phyloP scores from a whole-genome alignment of 2,888 invertebrate genomes.

The Metallyticus violacea region DNA sequence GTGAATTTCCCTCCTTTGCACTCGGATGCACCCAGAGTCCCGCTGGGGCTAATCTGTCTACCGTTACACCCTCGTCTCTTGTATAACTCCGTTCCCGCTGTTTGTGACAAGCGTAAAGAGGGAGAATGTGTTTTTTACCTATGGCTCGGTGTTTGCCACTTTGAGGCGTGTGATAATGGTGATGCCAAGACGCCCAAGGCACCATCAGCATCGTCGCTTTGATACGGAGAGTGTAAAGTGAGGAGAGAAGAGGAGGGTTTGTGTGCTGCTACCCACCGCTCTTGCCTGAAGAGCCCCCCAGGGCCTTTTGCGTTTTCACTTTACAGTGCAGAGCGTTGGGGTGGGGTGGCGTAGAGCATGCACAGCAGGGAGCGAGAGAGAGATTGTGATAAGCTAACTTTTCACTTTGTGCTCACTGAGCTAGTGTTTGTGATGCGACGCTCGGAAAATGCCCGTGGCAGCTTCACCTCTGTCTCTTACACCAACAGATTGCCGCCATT shows the following conservation, averaged over 20 bases:
- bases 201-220: slow-evolving; percentile 29
- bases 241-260: background rate
- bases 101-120: slow-evolving; percentile 11
- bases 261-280: background rate
- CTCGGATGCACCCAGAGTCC: background rate
- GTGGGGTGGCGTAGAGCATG: too few relatives aligned
- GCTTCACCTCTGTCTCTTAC: background rate
- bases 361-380: slow-evolving; percentile 16
- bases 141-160: slow-evolving; percentile 27
- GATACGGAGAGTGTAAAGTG: slow-evolving; percentile 14
- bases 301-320: slow-evolving; percentile 16
- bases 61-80: background rate
- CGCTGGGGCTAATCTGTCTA: background rate
- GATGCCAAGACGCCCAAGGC: slow-evolving; percentile 26
- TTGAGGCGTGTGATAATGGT: too few relatives aligned
- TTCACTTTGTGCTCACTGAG: slow-evolving; percentile 24
- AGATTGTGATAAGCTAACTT: slow-evolving; percentile 25
- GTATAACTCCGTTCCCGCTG: slow-evolving; percentile 25
- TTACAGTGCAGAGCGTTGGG: slow-evolving; percentile 14
- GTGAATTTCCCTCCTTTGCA: slow-evolving; percentile 34
- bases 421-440: slow-evolving; percentile 23
- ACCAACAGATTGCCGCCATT: slow-evolving; percentile 5
- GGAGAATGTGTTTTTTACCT: slow-evolving; percentile 4
- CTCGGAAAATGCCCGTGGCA: slow-evolving; percentile 17
- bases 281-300: background rate